Conservation (phyloP, 2,797 vertebrate genomes). For the Pseudochirops cupreus region DNA sequence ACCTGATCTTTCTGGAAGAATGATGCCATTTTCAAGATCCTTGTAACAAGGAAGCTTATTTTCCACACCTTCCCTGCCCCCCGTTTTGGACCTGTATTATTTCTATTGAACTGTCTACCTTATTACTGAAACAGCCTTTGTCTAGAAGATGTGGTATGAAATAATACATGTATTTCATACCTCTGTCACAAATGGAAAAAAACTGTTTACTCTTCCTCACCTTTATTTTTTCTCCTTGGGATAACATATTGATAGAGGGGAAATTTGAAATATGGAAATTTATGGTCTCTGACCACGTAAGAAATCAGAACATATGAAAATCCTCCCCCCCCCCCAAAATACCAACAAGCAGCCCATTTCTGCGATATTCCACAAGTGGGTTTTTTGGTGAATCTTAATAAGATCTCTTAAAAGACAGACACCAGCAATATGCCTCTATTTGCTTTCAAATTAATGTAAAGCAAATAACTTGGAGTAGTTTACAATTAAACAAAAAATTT, state of each 20-base stretch:
- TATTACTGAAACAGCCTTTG: slow-evolving; percentile 19
- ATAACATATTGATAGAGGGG: neutral
- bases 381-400: neutral
- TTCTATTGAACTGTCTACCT: neutral
- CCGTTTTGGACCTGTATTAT: slow-evolving; percentile 54
- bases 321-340: neutral
- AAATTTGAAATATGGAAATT: slow-evolving; percentile 43
- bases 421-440: slow-evolving; percentile 34
- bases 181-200: slow-evolving; percentile 65
- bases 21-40: slow-evolving; percentile 54
- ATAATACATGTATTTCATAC: slow-evolving; percentile 46
- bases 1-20: slow-evolving; percentile 58
- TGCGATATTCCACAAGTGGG: neutral
- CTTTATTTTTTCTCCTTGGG: slow-evolving; percentile 50
- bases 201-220: slow-evolving; percentile 49
- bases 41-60: slow-evolving; percentile 60
- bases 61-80: neutral
- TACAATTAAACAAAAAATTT: slow-evolving; percentile 60
- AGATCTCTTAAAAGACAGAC: slow-evolving; percentile 63
- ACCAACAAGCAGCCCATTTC: neutral
- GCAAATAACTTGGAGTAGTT: slow-evolving; percentile 55
- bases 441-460: slow-evolving; percentile 49
- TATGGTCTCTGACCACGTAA: neutral
- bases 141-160: slow-evolving; percentile 37
- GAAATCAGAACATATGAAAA: neutral